Evolutionary conservation across 2,797 vertebrate species (phyloP), one percentile per base, ranked within the genome.

Genomic region (Epinephelus coioides): DNA sequence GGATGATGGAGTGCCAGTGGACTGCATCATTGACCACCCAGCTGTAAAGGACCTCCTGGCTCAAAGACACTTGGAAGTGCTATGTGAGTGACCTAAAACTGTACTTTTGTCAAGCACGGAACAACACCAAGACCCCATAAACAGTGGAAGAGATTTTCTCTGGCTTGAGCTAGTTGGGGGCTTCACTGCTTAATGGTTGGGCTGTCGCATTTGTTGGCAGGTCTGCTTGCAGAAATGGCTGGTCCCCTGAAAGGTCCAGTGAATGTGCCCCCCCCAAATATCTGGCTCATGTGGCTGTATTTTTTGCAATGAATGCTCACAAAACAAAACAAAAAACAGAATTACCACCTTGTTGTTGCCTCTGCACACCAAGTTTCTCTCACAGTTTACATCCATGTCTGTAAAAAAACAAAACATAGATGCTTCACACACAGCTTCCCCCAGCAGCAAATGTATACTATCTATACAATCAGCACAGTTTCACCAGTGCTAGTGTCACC

Each of bases 1-100:
- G 69, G 98, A 99, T 46, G 98, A 99, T 1, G 98, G 98, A 30
- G 94, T 97, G 75, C 96, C 97, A 0, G 96, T 99, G 89, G 96
- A 98, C 95, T 99, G 98, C 84, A 93, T 98, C 94, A 97, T 99
- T 92, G 98, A 99, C 91, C 98, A 99, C 83, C 98, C 98, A 15
- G 98, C 98, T 0, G 97, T 96, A 88, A 99, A 97, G 49, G 98
- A 98, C 94, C 86, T 99, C 87, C 96, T 98, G 94, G 96, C 97
- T 25, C 97, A 98, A 94, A 97, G 97, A 78, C 97, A 98, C 89
- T 95, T 99, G 44, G 97, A 99, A 95, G 98, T 99, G 73, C 96
- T 96, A 84, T 99, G 98, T 99, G 94, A 99, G 97, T 98, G 77
- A 86, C 78, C 84, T 57, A 38, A 27, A 74, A 74, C 76, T 87